Evolutionary conservation across 2,797 vertebrate species (phyloP).

Genomic region (Propithecus perrieri): DNA sequence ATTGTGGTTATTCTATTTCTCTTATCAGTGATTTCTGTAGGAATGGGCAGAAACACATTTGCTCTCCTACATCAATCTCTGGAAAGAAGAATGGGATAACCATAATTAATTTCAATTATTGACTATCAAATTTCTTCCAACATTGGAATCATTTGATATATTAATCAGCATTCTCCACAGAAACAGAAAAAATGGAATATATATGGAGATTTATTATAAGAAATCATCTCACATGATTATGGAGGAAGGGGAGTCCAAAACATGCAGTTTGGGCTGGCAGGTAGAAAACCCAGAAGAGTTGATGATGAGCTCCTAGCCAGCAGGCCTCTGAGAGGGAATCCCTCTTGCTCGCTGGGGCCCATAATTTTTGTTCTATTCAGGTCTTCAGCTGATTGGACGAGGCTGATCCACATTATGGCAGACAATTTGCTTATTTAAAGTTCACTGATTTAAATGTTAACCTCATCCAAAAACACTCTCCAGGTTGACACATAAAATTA

Average conservation of each 20-base stretch:
- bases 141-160: background rate
- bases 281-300: background rate
- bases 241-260: background rate
- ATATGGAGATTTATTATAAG: background rate
- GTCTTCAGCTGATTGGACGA: background rate
- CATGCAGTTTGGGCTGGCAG: no score
- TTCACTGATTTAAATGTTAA: background rate
- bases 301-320: no score
- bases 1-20: background rate
- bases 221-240: background rate
- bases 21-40: background rate
- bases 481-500: background rate
- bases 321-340: background rate
- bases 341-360: background rate
- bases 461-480: background rate
- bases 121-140: background rate
- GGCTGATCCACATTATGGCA: background rate
- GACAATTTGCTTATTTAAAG: background rate
- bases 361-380: background rate
- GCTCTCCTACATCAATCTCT: background rate
- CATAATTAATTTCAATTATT: background rate
- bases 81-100: background rate
- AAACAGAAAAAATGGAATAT: background rate
- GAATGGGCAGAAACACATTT: background rate
- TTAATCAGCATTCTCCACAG: background rate